These are phyloP conservation scores for Cryptoprocta ferox DNA, from an alignment of 2,797 vertebrate species.

Conservation along the genomic window DNA sequence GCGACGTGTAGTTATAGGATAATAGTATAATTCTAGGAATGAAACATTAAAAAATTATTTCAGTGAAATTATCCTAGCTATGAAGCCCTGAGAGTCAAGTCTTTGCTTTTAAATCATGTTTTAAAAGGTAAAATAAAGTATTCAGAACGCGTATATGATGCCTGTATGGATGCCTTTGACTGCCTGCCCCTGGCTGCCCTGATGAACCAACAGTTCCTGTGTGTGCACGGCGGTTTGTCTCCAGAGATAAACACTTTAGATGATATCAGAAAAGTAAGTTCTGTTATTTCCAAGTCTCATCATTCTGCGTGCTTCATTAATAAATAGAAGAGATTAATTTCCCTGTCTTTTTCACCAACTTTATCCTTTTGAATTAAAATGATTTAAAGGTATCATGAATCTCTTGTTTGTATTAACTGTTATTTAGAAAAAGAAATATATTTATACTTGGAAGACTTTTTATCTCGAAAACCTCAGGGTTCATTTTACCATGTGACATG, in stretches of 20 bases:
- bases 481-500: background rate
- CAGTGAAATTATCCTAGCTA: background rate
- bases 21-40: background rate
- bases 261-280: slow-evolving; percentile 99
- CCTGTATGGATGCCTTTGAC: slow-evolving; percentile 99
- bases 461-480: background rate
- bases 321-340: background rate
- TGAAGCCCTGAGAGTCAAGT: background rate
- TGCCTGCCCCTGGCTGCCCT: slow-evolving; percentile 99
- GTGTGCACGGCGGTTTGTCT: slow-evolving; percentile 98
- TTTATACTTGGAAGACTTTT: slow-evolving; percentile 9
- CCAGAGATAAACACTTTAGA: slow-evolving; percentile 99
- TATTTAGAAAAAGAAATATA: background rate
- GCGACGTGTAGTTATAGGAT: background rate
- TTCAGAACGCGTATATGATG: slow-evolving; percentile 98
- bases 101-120: slow-evolving; percentile 44
- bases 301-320: background rate
- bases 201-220: slow-evolving; percentile 99
- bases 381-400: background rate
- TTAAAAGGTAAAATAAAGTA: slow-evolving; percentile 99
- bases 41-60: background rate
- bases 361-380: background rate
- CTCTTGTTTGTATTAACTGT: background rate
- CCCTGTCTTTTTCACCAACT: background rate
- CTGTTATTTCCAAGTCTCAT: slow-evolving; percentile 6